Evolutionary conservation across 2,888 invertebrate species (phyloP).

Genomic region (Lochmaea capreae): DNA sequence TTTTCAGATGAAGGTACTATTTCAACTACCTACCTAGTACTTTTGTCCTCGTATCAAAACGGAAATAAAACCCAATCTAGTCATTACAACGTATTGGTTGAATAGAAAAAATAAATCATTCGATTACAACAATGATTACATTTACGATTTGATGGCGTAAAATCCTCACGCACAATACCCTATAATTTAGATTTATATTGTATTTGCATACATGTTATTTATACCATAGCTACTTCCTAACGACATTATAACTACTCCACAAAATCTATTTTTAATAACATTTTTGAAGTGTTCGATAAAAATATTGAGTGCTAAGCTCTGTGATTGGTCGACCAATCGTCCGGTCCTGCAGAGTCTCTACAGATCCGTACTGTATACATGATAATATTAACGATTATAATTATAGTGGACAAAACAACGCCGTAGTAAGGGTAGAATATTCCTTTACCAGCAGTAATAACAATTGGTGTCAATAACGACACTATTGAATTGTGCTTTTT

Average conservation of each 20-base stretch:
- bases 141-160: constrained; percentile 2
- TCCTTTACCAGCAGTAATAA: no score
- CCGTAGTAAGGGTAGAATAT: no score
- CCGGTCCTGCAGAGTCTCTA: constrained; percentile 4
- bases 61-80: not conserved
- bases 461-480: no score
- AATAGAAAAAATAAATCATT: not conserved
- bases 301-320: constrained; percentile 34
- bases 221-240: constrained; percentile 31
- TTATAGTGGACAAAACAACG: no score
- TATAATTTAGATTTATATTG: constrained; percentile 18
- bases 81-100: not conserved
- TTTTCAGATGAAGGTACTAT: no score
- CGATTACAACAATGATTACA: constrained; percentile 3
- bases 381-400: not conserved
- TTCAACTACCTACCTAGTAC: no score
- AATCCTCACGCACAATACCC: constrained; percentile 10
- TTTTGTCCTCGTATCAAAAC: not conserved
- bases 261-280: constrained; percentile 46
- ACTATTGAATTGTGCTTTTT: no score
- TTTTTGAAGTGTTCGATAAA: constrained; percentile 41
- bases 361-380: not conserved
- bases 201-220: constrained; percentile 24
- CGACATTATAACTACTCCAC: constrained; percentile 41
- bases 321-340: constrained; percentile 35